Conservation (phyloP, 2,797 vertebrate genomes). For the Falco berigora region DNA sequence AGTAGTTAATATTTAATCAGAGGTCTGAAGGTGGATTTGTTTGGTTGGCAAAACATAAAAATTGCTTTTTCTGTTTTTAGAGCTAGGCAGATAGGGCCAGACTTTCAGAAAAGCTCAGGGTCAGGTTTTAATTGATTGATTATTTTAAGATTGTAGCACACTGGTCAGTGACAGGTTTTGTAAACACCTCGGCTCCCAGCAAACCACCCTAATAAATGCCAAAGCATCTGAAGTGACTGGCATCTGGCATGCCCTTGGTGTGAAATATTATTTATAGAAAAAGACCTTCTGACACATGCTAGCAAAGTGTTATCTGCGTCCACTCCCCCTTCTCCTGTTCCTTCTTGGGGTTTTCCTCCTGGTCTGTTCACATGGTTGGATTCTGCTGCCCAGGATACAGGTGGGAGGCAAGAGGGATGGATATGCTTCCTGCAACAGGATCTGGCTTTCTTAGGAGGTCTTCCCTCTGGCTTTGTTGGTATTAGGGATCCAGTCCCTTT, state of each 20-base stretch:
- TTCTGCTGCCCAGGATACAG: not conserved
- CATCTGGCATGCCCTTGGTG: not conserved
- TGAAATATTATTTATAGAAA: not conserved
- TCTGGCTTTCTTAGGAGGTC: not conserved
- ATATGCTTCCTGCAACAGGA: not conserved
- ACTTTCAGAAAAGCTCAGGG: not conserved
- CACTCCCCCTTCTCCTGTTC: not conserved
- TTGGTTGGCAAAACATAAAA: not conserved
- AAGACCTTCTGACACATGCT: not conserved
- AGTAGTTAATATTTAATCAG: constrained; percentile 66
- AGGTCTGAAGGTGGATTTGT: constrained; percentile 41
- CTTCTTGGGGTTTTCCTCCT: not conserved
- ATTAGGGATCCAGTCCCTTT: not conserved
- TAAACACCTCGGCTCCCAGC: not conserved
- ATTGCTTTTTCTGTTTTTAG: not conserved
- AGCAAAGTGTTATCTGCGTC: not conserved
- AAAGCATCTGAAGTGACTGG: not conserved
- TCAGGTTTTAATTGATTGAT: constrained; percentile 26
- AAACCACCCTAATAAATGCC: not conserved
- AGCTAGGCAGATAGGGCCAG: not conserved
- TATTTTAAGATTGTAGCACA: not conserved
- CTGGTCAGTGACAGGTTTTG: not conserved
- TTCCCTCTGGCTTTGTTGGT: not conserved
- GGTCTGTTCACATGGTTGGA: not conserved
- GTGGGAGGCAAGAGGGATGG: not conserved